Percentiles rank a stretch among this genome's conserved stretches.
phyloP scores from a whole-genome alignment of 2,888 invertebrate genomes.

The Andrena camellia region DNA sequence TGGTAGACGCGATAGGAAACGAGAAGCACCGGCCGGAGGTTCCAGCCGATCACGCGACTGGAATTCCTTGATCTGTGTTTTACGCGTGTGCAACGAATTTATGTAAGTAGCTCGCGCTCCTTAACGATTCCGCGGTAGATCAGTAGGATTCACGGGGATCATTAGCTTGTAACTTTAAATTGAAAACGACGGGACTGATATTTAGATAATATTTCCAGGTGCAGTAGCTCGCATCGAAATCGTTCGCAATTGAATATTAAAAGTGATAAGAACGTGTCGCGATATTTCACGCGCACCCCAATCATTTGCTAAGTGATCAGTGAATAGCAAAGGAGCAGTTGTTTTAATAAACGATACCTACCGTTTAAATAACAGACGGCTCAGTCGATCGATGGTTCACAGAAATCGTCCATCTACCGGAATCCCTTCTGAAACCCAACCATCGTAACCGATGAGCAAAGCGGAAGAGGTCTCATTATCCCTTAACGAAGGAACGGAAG shows the following conservation, averaged over 20 bases:
- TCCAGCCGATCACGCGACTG: conserved; percentile 55
- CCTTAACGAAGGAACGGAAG: conserved; percentile 24
- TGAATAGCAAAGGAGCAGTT: neutral
- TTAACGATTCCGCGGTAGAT: conserved; percentile 29
- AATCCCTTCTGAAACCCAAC: neutral
- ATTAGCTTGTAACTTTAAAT: no score
- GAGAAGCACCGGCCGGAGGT: conserved; percentile 33
- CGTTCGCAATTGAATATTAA: no score
- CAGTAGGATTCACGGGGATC: no score
- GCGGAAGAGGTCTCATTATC: conserved; percentile 11
- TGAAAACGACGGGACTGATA: no score
- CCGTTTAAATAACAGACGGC: neutral
- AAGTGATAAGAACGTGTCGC: no score
- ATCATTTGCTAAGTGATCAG: no score
- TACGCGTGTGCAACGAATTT: conserved; percentile 42
- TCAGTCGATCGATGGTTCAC: neutral
- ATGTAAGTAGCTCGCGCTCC: conserved; percentile 35
- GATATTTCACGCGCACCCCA: no score
- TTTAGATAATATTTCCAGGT: no score
- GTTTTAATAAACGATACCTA: neutral
- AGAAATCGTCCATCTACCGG: neutral
- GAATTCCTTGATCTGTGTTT: conserved; percentile 42
- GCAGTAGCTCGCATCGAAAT: no score
- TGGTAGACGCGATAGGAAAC: conserved; percentile 26
- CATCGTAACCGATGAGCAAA: neutral